Conservation (phyloP, 2,113 vertebrate genomes). For the Aix galericulata region DNA sequence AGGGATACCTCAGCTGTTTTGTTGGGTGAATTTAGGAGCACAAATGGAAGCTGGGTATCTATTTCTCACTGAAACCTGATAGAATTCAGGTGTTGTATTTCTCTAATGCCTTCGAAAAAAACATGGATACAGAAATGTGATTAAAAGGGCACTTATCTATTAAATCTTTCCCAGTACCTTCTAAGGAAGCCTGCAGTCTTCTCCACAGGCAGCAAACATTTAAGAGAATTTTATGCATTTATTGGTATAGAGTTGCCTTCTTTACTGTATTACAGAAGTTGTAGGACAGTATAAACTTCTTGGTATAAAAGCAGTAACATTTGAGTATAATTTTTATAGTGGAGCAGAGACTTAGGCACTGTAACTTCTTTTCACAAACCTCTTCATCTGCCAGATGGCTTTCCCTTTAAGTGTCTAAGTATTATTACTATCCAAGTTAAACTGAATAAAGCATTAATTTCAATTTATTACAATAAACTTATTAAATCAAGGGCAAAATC, state of each 20-base stretch:
- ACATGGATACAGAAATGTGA: neutral
- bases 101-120: neutral
- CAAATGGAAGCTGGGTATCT: neutral
- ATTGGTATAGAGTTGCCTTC: neutral
- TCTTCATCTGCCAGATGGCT: rapidly evolving
- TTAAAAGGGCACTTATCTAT: neutral
- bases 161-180: neutral
- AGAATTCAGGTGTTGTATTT: neutral
- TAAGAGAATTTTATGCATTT: neutral
- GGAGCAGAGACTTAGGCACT: neutral
- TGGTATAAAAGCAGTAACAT: neutral
- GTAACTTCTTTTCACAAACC: neutral
- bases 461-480: neutral
- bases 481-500: neutral
- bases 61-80: neutral
- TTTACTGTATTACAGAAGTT: neutral
- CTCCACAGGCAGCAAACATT: neutral
- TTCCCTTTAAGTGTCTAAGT: neutral
- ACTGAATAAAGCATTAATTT: neutral
- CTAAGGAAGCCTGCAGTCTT: neutral
- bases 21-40: neutral
- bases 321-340: neutral
- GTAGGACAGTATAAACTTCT: neutral
- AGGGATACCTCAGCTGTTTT: neutral
- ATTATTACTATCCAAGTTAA: neutral